Evolutionary conservation across 2,797 vertebrate genomes (phyloP).

Genomic region (Cichlasoma orientale): DNA sequence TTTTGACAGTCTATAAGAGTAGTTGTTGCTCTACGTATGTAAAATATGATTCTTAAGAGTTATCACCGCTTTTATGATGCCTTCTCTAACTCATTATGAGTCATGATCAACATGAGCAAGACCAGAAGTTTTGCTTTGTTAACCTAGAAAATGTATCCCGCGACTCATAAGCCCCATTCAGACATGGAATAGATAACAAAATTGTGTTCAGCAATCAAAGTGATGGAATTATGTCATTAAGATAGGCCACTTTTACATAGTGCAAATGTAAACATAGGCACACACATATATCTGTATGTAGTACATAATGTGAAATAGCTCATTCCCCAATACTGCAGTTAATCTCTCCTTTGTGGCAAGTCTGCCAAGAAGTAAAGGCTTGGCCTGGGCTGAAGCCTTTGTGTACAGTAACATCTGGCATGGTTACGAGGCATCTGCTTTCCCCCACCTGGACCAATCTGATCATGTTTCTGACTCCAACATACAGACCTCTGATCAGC

Average conservation of each 20-base stretch:
- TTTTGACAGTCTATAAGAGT: background rate
- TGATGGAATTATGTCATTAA: background rate
- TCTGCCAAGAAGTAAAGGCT: too few species aligned
- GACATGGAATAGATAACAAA: background rate
- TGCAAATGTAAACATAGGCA: too few species aligned
- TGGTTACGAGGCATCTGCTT: too few species aligned
- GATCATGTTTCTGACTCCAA: too few species aligned
- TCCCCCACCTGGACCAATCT: too few species aligned
- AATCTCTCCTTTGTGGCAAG: too few species aligned
- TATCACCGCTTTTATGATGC: background rate
- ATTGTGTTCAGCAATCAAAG: background rate
- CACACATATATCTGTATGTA: too few species aligned
- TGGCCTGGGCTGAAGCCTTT: too few species aligned
- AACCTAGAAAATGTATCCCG: slow-evolving; percentile 18
- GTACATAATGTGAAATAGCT: background rate
- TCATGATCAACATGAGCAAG: slow-evolving; percentile 10
- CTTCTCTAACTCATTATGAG: background rate
- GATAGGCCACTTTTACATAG: background rate
- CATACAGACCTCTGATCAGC: too few species aligned
- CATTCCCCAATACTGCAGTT: too few species aligned
- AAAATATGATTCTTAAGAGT: background rate
- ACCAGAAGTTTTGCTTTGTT: slow-evolving; percentile 21
- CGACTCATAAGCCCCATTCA: slow-evolving; percentile 30
- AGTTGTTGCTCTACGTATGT: background rate
- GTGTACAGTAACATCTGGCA: too few species aligned